Evolutionary conservation across 2,888 invertebrate genomes (phyloP), one percentile per base, ranked within the genome.

Genomic region (Tribolium freemani): DNA sequence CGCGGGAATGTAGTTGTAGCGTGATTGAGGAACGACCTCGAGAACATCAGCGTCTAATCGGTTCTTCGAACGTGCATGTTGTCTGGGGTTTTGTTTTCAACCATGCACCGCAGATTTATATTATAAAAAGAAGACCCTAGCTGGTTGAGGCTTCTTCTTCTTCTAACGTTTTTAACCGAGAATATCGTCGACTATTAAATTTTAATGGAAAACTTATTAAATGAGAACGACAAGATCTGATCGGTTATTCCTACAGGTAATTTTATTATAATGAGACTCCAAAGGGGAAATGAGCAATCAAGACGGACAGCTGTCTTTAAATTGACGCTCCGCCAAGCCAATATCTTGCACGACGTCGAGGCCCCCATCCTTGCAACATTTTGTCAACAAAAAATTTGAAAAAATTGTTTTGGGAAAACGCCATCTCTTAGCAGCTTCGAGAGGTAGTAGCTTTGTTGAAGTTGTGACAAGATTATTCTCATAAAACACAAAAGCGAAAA

Each of bases 11-110:
- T 26, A 5, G 26, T 26, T 54, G 53, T 66, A 71, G 80, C 79
- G 78, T 79, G 79, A 79, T 79, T 75, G 74, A 77, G 80, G 64
- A 76, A 76, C 79, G 80, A 78, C 80, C 81, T 80, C 80, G 79
- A 77, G 75, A 79, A 74, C 75, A 26, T 26, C 26, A 75, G 38
- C 38, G 68, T 51, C 66, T 79, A 81, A 81, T 80, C 76, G 78
- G 79, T 81, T 80, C 80, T 78, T 72, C 75, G 80, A 80, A 81
- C 78, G 75, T 78, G 80, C 80, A 79, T 80, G 80, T 76, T 75
- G 66, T 71, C 71, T 71, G 61, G 38, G 5, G 50, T 48, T 58
- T 53, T 67, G 67, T 57, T 67, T 67, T 57, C 38, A 26, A 67
- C 67, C 53, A 38, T 63, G 30, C 38, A 53, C 51, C 53, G 13